Conservation (phyloP, 2,888 invertebrate species). For the Hypsopygia costalis region DNA sequence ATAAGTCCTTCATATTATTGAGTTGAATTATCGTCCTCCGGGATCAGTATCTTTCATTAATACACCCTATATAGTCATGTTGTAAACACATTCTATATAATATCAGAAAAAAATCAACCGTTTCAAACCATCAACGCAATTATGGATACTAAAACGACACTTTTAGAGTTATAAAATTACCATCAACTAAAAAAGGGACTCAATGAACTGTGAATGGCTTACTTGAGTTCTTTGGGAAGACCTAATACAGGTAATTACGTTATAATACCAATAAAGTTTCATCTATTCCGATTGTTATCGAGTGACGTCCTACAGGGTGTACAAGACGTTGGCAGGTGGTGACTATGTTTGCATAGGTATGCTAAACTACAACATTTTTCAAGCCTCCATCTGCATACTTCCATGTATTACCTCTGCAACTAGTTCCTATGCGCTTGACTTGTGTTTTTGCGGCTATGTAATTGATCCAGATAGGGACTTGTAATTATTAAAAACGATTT, state of each 20-base stretch:
- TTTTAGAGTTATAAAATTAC: neutral
- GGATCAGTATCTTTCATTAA: too few species aligned
- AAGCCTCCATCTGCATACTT: slow-evolving; percentile 42
- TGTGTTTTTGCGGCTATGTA: too few species aligned
- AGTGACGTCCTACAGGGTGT: slow-evolving; percentile 34
- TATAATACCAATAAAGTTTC: slow-evolving; percentile 9
- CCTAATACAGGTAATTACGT: slow-evolving; percentile 40
- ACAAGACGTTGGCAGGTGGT: slow-evolving; percentile 49
- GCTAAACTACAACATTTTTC: slow-evolving; percentile 48
- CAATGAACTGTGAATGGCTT: slow-evolving; percentile 28
- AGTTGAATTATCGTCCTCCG: too few species aligned
- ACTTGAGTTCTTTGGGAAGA: slow-evolving; percentile 30
- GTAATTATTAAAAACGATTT: too few species aligned
- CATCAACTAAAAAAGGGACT: slow-evolving; percentile 5
- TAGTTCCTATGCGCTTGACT: too few species aligned
- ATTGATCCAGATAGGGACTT: too few species aligned
- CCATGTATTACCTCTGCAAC: slow-evolving; percentile 18
- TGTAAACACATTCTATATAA: too few species aligned
- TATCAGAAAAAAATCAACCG: too few species aligned
- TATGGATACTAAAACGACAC: slow-evolving; percentile 4
- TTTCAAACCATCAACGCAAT: neutral
- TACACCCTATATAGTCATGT: too few species aligned
- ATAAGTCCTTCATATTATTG: too few species aligned
- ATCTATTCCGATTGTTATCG: slow-evolving; percentile 38
- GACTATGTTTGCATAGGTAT: slow-evolving; percentile 33